These are phyloP conservation scores for Drosophila leontia DNA, from an alignment of 1,140 invertebrate species.

Conservation along the genomic window DNA sequence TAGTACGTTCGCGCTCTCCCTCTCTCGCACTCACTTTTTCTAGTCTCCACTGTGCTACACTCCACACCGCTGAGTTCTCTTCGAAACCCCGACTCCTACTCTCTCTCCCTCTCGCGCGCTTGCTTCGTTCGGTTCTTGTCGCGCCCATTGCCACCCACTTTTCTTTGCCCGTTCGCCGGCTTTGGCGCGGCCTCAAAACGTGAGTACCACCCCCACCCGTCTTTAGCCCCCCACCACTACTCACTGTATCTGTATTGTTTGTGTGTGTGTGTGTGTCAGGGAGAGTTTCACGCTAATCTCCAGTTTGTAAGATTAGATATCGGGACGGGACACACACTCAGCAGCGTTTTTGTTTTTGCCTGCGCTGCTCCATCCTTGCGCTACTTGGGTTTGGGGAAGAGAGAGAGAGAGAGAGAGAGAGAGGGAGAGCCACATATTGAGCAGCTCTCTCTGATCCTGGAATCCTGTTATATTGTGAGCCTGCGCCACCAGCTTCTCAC, in stretches of 20 bases:
- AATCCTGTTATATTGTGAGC: slow-evolving; percentile 21
- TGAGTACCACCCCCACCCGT: slow-evolving; percentile 33
- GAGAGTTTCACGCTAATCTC: slow-evolving; percentile 64
- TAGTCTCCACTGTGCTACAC: slow-evolving; percentile 10
- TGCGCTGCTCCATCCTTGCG: neutral
- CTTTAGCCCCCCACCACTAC: neutral
- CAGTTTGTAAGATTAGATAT: slow-evolving; percentile 72
- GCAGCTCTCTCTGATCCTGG: slow-evolving; percentile 2
- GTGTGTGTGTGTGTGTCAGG: slow-evolving; percentile 17
- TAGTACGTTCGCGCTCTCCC: slow-evolving; percentile 26
- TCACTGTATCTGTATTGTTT: neutral
- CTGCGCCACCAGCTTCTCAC: slow-evolving; percentile 68
- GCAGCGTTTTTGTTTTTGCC: neutral
- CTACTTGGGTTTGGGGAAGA: neutral
- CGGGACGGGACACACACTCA: slow-evolving; percentile 11
- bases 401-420: neutral
- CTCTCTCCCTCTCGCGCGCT: slow-evolving; percentile 1
- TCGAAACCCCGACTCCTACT: slow-evolving; percentile 16
- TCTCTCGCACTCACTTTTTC: slow-evolving; percentile 14
- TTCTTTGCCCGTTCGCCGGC: slow-evolving; percentile 49
- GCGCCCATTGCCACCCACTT: slow-evolving; percentile 41
- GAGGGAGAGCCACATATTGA: neutral
- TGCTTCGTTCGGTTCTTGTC: slow-evolving; percentile 10
- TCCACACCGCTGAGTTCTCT: neutral
- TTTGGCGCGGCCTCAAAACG: slow-evolving; percentile 62